Percentiles rank a stretch among this genome's conserved stretches.
Conservation (phyloP, 92 coral and sea anemone genomes). For the Heliopora coerulea region DNA sequence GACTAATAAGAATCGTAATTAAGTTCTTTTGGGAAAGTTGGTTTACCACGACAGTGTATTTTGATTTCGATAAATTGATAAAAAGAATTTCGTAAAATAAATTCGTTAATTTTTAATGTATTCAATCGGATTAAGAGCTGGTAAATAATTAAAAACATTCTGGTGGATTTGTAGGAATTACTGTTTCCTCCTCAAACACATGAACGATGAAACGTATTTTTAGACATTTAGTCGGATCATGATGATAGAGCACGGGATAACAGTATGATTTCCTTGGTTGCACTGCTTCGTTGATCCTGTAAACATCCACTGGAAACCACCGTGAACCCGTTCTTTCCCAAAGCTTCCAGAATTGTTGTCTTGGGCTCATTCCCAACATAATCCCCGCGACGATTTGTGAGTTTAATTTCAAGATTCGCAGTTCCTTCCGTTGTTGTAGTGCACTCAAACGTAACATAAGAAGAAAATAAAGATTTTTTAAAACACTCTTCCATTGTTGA, state of each 20-base stretch:
- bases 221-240: no score
- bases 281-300: conserved; percentile 31
- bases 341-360: conserved; percentile 31
- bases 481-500: conserved; percentile 40
- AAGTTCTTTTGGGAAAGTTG: no score
- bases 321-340: conserved; percentile 28
- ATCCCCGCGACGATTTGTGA: conserved; percentile 36
- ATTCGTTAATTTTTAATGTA: no score
- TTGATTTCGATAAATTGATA: no score
- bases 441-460: conserved; percentile 22
- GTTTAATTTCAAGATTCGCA: conserved; percentile 36
- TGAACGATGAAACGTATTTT: no score
- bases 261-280: conserved; percentile 10
- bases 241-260: not conserved
- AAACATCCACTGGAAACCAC: conserved; percentile 24
- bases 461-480: conserved; percentile 27
- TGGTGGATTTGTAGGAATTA: no score
- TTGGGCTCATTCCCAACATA: conserved; percentile 40
- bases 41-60: no score
- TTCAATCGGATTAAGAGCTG: no score
- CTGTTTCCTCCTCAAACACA: no score
- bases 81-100: no score
- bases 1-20: no score
- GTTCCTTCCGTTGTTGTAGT: conserved; percentile 44
- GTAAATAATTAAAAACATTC: no score